These are phyloP conservation scores for Gymnobelideus leadbeateri DNA, from an alignment of 2,113 vertebrate species.

Conservation along the genomic window DNA sequence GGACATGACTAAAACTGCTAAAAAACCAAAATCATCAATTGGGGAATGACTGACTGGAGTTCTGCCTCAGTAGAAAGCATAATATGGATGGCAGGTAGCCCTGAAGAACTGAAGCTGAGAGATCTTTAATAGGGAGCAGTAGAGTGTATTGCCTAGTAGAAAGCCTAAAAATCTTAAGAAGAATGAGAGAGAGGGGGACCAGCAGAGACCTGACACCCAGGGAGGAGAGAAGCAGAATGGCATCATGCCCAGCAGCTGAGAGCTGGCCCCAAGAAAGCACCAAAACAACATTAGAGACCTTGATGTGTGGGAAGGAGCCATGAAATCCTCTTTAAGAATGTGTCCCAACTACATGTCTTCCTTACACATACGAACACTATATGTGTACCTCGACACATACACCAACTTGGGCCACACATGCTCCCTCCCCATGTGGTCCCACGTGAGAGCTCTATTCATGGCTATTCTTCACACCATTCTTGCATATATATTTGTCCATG, in stretches of 20 bases:
- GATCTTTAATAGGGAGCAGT: background rate
- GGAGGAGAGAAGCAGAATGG: background rate
- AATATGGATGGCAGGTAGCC: background rate
- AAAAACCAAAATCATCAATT: background rate
- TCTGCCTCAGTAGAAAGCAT: background rate
- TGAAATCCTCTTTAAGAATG: background rate
- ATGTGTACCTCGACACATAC: background rate
- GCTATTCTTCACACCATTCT: background rate
- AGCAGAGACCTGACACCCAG: background rate
- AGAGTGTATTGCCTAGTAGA: background rate
- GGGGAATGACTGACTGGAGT: background rate
- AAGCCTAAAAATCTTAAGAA: background rate
- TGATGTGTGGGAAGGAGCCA: background rate
- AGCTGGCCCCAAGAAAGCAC: background rate
- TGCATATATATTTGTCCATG: background rate
- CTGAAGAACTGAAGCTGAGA: background rate
- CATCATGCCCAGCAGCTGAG: background rate
- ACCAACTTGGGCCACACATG: background rate
- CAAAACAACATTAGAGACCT: background rate
- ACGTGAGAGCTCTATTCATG: background rate
- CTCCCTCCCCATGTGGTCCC: background rate
- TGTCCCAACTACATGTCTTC: background rate
- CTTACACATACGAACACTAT: background rate
- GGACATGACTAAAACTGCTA: too few species aligned
- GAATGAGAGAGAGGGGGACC: background rate